Evolutionary conservation across 2,113 vertebrate species (phyloP), one percentile per base, ranked within the genome.

Genomic region (Chaetops frenatus): DNA sequence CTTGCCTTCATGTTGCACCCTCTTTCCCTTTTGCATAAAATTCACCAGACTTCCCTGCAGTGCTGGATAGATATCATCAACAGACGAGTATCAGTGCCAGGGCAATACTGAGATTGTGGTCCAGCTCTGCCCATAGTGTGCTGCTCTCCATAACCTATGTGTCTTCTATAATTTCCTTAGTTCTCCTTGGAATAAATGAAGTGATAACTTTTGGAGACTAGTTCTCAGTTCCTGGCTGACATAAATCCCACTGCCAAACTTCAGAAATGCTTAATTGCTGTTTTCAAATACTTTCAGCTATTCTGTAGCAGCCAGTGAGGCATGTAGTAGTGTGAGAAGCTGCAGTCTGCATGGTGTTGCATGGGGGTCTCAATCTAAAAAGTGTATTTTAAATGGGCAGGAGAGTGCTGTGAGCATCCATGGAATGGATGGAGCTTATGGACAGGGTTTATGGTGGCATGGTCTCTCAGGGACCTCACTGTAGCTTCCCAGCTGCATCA

Each of bases 371-470:
- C n/a, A 60, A 38, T 62, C 40, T 29, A 54, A 47, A 44, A 73
- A 74, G 2, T 15, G 0, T 19, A 29, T 88, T 89, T 50, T 31
- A 57, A 64, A 69, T 44, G 8, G 10, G 14, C 10, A 54, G 28
- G 19, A 66, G 35, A 54, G 38, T 47, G 60, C 38, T 42, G 29
- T 50, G 72, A 74, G 40, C 22, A 44, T 73, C 44, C 27, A 6
- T 5, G 18, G 42, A 42, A 36, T 48, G 45, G 20, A 57, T 2
- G 2, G 67, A 28, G 11, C 15, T 72, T 2, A 1, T 7, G 48
- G 56, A 64, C 1, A 2, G 54, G 19, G 15, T 28, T 81, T 1
- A 0, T 9, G n/a, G n/a, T 81, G n/a, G 11, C 0, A 0, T 44
- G 42, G 31, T 31, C 24, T 70, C 45, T 69, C 36, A 3, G 31